Percentiles rank a stretch among this genome's conserved stretches.
Conservation (phyloP, 2,888 invertebrate genomes). For the Agrotis clavis region DNA sequence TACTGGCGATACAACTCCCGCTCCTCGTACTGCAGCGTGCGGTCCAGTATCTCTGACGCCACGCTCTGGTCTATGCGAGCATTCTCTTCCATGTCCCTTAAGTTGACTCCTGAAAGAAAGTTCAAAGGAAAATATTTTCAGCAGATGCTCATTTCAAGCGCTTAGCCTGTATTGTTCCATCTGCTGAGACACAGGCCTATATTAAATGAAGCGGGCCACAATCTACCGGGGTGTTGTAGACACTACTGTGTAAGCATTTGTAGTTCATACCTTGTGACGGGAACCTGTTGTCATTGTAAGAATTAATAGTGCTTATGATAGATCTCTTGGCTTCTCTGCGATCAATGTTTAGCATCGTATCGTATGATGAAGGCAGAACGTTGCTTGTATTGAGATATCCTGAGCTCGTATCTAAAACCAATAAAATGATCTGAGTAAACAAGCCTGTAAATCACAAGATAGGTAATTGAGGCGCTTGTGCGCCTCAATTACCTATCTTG, state of each 20-base stretch:
- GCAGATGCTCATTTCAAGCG: too few relatives aligned
- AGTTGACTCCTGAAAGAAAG: constrained; percentile 75
- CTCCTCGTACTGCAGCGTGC: constrained; percentile 81
- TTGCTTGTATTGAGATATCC: constrained; percentile 24
- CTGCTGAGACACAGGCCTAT: too few relatives aligned
- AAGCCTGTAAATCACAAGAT: not conserved
- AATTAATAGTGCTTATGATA: constrained; percentile 84
- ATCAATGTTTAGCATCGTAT: constrained; percentile 60
- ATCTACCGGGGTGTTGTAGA: too few relatives aligned
- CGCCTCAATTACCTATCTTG: too few relatives aligned
- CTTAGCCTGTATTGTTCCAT: too few relatives aligned
- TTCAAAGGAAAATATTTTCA: not conserved
- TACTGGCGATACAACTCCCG: constrained; percentile 77
- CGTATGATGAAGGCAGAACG: constrained; percentile 58
- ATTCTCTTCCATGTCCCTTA: constrained; percentile 76
- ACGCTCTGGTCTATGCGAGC: constrained; percentile 82
- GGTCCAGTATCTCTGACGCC: constrained; percentile 81
- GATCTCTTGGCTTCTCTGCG: constrained; percentile 77
- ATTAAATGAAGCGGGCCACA: too few relatives aligned
- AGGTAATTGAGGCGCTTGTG: too few relatives aligned
- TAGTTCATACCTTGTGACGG: constrained; percentile 83
- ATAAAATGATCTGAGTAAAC: constrained; percentile 3
- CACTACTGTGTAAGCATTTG: too few relatives aligned
- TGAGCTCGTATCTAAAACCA: constrained; percentile 12
- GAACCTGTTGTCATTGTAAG: constrained; percentile 82